A percentile compares a stretch with the other conserved stretches of the same genome.
phyloP scores from a whole-genome alignment of 2,113 vertebrate species.

The Psilopsiagon aurifrons region DNA sequence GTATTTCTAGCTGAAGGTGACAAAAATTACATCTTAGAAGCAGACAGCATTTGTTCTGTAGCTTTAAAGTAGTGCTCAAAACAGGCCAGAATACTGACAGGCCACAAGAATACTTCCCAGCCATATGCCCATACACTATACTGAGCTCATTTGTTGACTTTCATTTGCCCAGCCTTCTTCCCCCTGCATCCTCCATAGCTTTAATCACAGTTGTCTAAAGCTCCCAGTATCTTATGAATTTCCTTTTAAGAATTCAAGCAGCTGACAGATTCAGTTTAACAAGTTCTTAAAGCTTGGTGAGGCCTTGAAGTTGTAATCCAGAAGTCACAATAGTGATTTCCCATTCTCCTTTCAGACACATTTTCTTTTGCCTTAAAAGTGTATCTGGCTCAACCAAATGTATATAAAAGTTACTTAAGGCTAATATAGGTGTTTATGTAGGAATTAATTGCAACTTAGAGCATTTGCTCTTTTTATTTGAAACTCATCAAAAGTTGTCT shows the following conservation, averaged over 20 bases:
- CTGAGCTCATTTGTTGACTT: neutral
- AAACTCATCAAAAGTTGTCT: neutral
- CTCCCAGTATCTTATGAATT: neutral
- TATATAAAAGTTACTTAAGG: neutral
- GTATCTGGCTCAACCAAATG: neutral
- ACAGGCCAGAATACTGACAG: neutral
- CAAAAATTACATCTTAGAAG: neutral
- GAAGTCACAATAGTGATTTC: neutral
- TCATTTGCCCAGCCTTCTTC: neutral
- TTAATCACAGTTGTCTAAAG: neutral
- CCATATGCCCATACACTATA: neutral
- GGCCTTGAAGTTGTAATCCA: neutral
- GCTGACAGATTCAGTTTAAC: neutral
- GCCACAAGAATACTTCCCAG: neutral
- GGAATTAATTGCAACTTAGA: neutral
- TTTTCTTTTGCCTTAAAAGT: neutral
- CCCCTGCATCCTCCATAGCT: neutral
- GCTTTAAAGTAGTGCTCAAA: neutral
- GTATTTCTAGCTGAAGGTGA: neutral
- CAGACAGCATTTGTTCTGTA: neutral
- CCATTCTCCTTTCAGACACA: neutral
- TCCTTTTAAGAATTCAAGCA: neutral
- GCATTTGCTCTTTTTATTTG: neutral
- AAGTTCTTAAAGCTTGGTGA: neutral
- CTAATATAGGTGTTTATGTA: neutral